A percentile compares a stretch with the other conserved stretches of the same genome.
Evolutionary conservation across 2,888 invertebrate genomes (phyloP).

Genomic region (Sinohyriopsis cumingii): DNA sequence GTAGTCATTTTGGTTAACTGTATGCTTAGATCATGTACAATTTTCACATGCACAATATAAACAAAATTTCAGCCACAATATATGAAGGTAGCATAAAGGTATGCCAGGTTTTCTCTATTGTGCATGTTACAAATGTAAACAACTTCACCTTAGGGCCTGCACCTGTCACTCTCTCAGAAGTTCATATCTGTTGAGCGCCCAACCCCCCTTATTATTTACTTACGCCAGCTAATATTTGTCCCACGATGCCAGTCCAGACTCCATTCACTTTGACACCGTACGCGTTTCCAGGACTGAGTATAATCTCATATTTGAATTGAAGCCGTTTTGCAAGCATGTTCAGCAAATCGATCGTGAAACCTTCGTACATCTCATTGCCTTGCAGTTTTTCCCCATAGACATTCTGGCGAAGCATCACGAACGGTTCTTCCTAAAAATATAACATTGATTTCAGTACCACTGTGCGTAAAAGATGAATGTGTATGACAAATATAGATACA

Average conservation of each 20-base stretch:
- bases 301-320: constrained; percentile 53
- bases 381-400: constrained; percentile 19
- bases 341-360: constrained; percentile 61
- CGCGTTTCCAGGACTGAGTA: constrained; percentile 44
- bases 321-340: constrained; percentile 39
- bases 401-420: constrained; percentile 46
- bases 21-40: no score
- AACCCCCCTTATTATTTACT: constrained; percentile 2
- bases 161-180: no score
- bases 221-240: constrained; percentile 52
- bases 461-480: not conserved
- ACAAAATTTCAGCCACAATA: no score
- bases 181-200: no score
- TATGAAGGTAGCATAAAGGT: no score
- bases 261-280: constrained; percentile 40
- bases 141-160: no score
- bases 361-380: constrained; percentile 46
- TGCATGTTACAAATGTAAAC: no score
- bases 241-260: constrained; percentile 59
- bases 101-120: no score
- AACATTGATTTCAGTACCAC: not conserved
- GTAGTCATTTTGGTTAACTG: no score
- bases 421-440: constrained; percentile 58
- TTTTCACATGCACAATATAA: no score
- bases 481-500: not conserved